Conservation (phyloP, 2,113 vertebrate species). For the Brachyistius frenatus region DNA sequence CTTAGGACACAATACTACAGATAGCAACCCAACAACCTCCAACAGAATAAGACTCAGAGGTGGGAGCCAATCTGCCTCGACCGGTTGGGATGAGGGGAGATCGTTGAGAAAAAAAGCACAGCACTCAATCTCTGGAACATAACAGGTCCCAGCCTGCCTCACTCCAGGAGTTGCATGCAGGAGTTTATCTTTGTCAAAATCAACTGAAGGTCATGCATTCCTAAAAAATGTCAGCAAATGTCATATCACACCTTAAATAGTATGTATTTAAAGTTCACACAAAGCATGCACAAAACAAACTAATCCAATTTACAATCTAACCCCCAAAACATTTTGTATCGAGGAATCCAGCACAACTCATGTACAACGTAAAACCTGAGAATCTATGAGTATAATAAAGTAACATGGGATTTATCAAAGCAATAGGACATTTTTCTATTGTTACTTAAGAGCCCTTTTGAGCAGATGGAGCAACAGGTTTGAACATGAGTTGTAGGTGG, state of each 20-base stretch:
- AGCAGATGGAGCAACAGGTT: slow-evolving; percentile 50
- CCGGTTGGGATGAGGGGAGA: too few relatives aligned
- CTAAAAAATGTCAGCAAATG: slow-evolving; percentile 16
- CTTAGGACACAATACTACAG: too few relatives aligned
- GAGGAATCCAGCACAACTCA: neutral
- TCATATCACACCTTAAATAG: neutral
- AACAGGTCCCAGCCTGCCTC: slow-evolving; percentile 26
- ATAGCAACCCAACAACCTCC: too few relatives aligned
- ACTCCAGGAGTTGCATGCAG: neutral
- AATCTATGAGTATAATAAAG: neutral
- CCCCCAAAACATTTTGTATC: neutral
- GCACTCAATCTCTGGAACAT: neutral
- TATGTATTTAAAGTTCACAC: neutral
- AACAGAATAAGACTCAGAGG: too few relatives aligned
- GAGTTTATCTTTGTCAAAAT: neutral
- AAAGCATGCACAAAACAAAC: neutral
- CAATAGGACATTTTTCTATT: neutral
- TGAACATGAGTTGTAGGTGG: slow-evolving; percentile 53
- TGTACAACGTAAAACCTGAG: neutral
- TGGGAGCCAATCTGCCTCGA: too few relatives aligned
- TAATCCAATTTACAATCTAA: neutral
- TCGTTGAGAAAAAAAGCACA: too few relatives aligned
- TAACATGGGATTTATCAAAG: neutral
- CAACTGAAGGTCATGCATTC: neutral
- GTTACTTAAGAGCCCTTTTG: slow-evolving; percentile 19